These are phyloP conservation scores for Tanytarsus gracilentus DNA, from an alignment of 2,888 invertebrate species.

Conservation along the genomic window DNA sequence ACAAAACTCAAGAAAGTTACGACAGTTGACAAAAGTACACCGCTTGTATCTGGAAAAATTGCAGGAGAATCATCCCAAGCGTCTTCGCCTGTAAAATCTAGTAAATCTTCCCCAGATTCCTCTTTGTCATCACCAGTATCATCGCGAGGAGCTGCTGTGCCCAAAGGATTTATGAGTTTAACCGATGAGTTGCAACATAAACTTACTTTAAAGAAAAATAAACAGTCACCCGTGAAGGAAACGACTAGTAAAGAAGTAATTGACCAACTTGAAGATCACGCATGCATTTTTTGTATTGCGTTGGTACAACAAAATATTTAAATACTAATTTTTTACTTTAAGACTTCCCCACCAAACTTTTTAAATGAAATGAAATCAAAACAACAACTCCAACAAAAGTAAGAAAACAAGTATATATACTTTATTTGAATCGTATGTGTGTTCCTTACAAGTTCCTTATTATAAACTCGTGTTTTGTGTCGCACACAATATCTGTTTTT, in stretches of 20 bases:
- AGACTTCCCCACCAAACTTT: conserved; percentile 12
- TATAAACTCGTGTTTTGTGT: not conserved
- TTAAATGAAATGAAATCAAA: conserved; percentile 22
- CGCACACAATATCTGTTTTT: not conserved
- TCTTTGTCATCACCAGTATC: conserved; percentile 10
- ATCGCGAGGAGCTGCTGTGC: not conserved
- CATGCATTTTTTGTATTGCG: not conserved
- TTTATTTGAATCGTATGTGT: not conserved
- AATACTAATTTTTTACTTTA: conserved; percentile 4
- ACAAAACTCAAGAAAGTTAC: conserved; percentile 71
- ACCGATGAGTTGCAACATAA: conserved; percentile 22
- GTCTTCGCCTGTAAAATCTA: conserved; percentile 37
- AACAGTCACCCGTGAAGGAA: conserved; percentile 17
- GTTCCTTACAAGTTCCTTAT: not conserved
- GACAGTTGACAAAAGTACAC: conserved; percentile 86
- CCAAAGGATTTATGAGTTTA: conserved; percentile 5
- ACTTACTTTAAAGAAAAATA: conserved; percentile 25
- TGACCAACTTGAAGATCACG: conserved; percentile 8
- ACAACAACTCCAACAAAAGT: conserved; percentile 7
- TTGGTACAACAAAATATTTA: not conserved
- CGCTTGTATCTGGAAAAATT: conserved; percentile 58
- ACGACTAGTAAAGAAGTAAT: not conserved
- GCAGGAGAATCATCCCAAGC: conserved; percentile 33
- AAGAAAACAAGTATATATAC: not conserved
- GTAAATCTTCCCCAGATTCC: conserved; percentile 37